Evolutionary conservation across 2,888 invertebrate genomes (phyloP).

Genomic region (Scaeva pyrastri): DNA sequence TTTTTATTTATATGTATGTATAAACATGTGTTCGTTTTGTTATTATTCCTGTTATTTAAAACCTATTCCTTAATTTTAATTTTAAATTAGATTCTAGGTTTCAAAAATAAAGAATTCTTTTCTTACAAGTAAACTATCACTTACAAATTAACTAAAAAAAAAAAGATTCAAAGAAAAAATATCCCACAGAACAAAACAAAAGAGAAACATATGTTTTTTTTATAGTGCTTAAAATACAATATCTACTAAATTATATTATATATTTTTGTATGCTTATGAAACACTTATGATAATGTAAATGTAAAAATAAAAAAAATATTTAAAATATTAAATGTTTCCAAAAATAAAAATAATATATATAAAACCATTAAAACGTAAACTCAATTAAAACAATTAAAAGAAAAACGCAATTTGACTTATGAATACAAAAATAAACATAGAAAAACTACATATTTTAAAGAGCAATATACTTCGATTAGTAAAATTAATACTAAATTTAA

Average conservation of each 20-base stretch:
- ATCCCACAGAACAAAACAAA: constrained; percentile 63
- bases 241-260: constrained; percentile 68
- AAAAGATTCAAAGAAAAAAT: constrained; percentile 40
- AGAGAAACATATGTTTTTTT: constrained; percentile 53
- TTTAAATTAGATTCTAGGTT: constrained; percentile 60
- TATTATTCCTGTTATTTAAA: not conserved
- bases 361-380: constrained; percentile 57
- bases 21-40: constrained; percentile 8
- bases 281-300: constrained; percentile 66
- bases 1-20: not conserved
- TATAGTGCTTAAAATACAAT: constrained; percentile 73
- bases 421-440: constrained; percentile 42
- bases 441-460: constrained; percentile 65
- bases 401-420: constrained; percentile 70
- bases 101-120: constrained; percentile 44
- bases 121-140: constrained; percentile 55
- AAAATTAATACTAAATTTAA: constrained; percentile 38
- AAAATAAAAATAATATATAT: constrained; percentile 28
- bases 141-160: constrained; percentile 45
- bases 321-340: constrained; percentile 55
- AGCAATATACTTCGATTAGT: constrained; percentile 71
- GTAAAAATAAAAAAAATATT: constrained; percentile 44
- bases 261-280: constrained; percentile 75
- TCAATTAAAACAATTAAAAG: constrained; percentile 61
- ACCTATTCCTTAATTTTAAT: constrained; percentile 55